Evolutionary conservation across 2,113 vertebrate species (phyloP).

Genomic region (Osmerus mordax): DNA sequence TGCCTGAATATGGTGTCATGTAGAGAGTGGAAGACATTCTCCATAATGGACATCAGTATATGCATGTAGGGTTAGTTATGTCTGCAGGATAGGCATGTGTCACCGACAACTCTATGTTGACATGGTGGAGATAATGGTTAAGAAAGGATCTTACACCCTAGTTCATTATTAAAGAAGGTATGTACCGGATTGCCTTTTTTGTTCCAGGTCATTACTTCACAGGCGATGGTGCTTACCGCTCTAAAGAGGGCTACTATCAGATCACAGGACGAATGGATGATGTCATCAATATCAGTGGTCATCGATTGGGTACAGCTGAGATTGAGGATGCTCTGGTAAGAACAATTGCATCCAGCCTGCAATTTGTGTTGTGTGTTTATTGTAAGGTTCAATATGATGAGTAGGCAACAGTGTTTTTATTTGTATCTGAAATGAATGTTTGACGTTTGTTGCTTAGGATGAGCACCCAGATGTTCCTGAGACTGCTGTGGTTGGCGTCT

Average conservation of each 20-base stretch:
- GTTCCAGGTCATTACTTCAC: constrained; percentile 85
- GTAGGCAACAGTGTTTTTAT: background rate
- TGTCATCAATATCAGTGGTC: constrained; percentile 88
- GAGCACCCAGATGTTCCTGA: constrained; percentile 87
- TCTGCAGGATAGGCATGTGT: no score
- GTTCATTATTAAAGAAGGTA: background rate
- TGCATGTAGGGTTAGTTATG: no score
- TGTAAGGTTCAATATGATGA: background rate
- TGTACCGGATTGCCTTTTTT: background rate
- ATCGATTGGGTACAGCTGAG: constrained; percentile 88
- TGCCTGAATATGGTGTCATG: no score
- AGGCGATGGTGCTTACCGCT: constrained; percentile 83
- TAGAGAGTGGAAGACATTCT: no score
- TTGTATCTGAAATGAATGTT: background rate
- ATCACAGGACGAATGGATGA: constrained; percentile 91
- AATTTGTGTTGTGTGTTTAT: background rate
- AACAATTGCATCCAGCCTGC: background rate
- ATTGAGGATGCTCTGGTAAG: constrained; percentile 90
- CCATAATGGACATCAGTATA: no score
- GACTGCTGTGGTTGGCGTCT: constrained; percentile 84
- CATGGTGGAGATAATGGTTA: background rate
- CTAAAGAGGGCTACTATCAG: constrained; percentile 82
- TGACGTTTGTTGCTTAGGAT: constrained; percentile 64
- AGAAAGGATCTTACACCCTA: background rate
- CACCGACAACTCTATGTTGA: background rate